Conservation (phyloP, 2,888 invertebrate genomes). For the Rhingia rostrata region DNA sequence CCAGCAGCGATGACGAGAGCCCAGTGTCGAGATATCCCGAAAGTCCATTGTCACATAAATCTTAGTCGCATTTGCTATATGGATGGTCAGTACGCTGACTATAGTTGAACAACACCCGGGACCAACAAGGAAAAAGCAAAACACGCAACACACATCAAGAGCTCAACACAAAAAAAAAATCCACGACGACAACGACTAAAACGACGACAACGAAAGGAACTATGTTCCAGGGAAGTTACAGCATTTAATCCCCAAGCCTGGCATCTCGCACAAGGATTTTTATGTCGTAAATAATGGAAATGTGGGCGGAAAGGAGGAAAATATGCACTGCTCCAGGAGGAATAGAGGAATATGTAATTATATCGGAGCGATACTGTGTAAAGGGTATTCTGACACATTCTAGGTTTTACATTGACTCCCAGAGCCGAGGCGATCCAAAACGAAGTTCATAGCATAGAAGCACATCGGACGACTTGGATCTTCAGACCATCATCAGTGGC, state of each 20-base stretch:
- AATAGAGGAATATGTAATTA: slow-evolving; percentile 75
- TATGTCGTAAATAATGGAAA: slow-evolving; percentile 74
- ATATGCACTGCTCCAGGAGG: slow-evolving; percentile 73
- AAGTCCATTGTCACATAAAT: slow-evolving; percentile 72
- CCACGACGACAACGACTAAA: slow-evolving; percentile 5
- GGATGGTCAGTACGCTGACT: slow-evolving; percentile 21
- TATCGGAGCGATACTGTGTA: slow-evolving; percentile 55
- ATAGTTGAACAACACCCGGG: slow-evolving; percentile 40
- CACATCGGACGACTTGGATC: background rate
- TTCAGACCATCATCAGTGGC: slow-evolving; percentile 42
- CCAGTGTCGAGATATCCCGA: slow-evolving; percentile 40
- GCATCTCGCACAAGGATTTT: slow-evolving; percentile 63
- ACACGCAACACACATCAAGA: slow-evolving; percentile 41
- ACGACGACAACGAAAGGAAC: slow-evolving; percentile 56
- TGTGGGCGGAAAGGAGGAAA: slow-evolving; percentile 76
- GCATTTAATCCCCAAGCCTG: slow-evolving; percentile 41
- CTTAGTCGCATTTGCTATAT: slow-evolving; percentile 58
- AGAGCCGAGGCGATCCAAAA: background rate
- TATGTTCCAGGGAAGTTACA: slow-evolving; percentile 54
- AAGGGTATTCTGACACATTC: slow-evolving; percentile 60
- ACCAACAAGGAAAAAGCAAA: slow-evolving; percentile 34
- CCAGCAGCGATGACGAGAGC: slow-evolving; percentile 42
- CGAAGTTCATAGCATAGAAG: background rate
- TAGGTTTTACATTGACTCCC: slow-evolving; percentile 51
- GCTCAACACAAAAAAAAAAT: slow-evolving; percentile 5